Percentiles rank a stretch among this genome's conserved stretches.
Conservation (phyloP, 30 jellyfish, hydroid and myxozoan species). For the Cassiopea andromeda region DNA sequence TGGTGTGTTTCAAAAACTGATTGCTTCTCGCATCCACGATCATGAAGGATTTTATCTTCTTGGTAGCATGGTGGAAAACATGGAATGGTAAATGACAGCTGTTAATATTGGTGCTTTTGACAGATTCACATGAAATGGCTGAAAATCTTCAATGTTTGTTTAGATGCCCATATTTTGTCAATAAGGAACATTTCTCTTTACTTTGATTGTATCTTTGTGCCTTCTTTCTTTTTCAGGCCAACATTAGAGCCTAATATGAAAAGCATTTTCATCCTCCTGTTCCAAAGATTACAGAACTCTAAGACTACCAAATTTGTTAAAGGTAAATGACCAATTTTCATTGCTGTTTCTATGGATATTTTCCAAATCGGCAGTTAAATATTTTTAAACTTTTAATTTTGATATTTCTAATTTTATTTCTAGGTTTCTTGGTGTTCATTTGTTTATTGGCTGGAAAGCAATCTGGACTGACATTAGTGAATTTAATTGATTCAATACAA, state of each 20-base stretch:
- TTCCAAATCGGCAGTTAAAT: too few relatives aligned
- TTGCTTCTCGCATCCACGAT: constrained; percentile 94
- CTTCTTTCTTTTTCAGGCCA: constrained; percentile 46
- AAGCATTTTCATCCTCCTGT: constrained; percentile 67
- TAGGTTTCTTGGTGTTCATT: constrained; percentile 87
- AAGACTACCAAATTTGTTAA: constrained; percentile 93
- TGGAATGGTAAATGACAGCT: constrained; percentile 75
- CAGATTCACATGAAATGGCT: too few relatives aligned
- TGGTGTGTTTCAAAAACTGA: constrained; percentile 96
- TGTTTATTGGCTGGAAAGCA: constrained; percentile 91
- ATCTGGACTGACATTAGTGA: constrained; percentile 52
- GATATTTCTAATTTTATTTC: not conserved
- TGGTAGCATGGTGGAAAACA: constrained; percentile 78
- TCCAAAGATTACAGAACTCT: constrained; percentile 90
- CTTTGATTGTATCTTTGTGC: not conserved
- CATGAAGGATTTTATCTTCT: constrained; percentile 96
- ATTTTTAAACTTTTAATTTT: not conserved
- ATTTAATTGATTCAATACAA: constrained; percentile 76
- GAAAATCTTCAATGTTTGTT: not conserved
- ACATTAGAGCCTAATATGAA: constrained; percentile 72
- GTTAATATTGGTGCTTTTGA: not conserved
- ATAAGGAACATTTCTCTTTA: not conserved
- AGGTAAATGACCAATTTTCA: constrained; percentile 59
- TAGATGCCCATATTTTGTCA: not conserved
- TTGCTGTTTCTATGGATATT: not conserved